A percentile compares a stretch with the other conserved stretches of the same genome.
Conservation (phyloP, 2,888 invertebrate genomes). For the Andrena flavipes region DNA sequence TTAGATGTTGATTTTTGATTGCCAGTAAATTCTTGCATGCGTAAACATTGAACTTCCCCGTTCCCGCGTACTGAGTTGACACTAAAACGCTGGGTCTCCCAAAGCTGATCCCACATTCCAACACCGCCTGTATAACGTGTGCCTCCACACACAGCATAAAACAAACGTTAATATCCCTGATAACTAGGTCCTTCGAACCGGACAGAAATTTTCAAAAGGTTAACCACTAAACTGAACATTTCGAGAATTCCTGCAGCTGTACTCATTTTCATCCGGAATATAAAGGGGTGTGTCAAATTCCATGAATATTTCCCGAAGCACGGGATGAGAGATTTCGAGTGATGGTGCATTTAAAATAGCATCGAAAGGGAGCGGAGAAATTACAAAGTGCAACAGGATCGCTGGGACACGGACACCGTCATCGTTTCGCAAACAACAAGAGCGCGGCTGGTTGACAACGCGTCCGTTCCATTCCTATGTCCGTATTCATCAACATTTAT, state of each 20-base stretch:
- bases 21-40: slow-evolving; percentile 30
- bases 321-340: not conserved
- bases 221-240: too few species aligned
- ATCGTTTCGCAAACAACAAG: slow-evolving; percentile 41
- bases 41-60: slow-evolving; percentile 28
- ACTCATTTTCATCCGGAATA: not conserved
- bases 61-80: not conserved
- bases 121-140: not conserved
- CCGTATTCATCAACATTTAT: slow-evolving; percentile 52
- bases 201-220: not conserved
- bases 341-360: not conserved
- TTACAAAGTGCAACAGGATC: slow-evolving; percentile 46
- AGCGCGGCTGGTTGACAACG: slow-evolving; percentile 8
- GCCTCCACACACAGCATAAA: not conserved
- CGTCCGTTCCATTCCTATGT: slow-evolving; percentile 27
- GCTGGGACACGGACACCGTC: slow-evolving; percentile 27
- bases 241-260: not conserved
- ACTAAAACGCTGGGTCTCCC: not conserved
- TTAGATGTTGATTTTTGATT: slow-evolving; percentile 12
- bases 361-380: slow-evolving; percentile 27
- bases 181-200: not conserved
- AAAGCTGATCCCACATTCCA: not conserved
- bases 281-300: not conserved
- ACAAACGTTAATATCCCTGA: slow-evolving; percentile 8
- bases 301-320: not conserved